A percentile compares a stretch with the other conserved stretches of the same genome.
Conservation (phyloP, 1,140 invertebrate species). For the Anoplophora glabripennis region DNA sequence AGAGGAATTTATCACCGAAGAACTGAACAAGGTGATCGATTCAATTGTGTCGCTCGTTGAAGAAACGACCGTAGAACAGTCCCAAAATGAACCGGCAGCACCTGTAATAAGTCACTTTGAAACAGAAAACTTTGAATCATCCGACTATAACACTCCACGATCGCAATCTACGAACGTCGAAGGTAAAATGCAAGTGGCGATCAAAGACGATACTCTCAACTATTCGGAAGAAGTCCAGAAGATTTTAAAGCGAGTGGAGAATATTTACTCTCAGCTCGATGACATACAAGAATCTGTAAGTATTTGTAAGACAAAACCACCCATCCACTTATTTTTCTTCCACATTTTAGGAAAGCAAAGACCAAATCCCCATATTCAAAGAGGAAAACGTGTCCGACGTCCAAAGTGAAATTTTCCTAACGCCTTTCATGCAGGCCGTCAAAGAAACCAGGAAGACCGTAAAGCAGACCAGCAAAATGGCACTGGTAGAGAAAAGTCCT, state of each 20-base stretch:
- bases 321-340: too few species aligned
- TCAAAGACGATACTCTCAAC: background rate
- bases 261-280: conserved; percentile 27
- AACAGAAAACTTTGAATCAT: background rate
- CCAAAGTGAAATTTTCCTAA: conserved; percentile 17
- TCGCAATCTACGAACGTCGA: too few species aligned
- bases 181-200: too few species aligned
- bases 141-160: background rate
- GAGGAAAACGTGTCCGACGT: conserved; percentile 1
- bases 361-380: conserved; percentile 12
- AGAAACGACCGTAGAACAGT: too few species aligned
- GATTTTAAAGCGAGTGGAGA: conserved; percentile 25
- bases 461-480: background rate
- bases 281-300: conserved; percentile 16
- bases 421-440: conserved; percentile 26
- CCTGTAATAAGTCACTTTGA: background rate
- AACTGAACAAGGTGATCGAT: too few species aligned
- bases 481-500: conserved; percentile 11
- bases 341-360: conserved; percentile 15
- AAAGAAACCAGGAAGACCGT: conserved; percentile 17
- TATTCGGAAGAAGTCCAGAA: conserved; percentile 20
- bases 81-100: background rate
- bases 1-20: too few species aligned
- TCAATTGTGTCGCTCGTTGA: too few species aligned
- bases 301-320: background rate